Percentiles rank a stretch among this genome's conserved stretches.
phyloP scores from a whole-genome alignment of 2,113 vertebrate genomes.

The Harpagus bidentatus region DNA sequence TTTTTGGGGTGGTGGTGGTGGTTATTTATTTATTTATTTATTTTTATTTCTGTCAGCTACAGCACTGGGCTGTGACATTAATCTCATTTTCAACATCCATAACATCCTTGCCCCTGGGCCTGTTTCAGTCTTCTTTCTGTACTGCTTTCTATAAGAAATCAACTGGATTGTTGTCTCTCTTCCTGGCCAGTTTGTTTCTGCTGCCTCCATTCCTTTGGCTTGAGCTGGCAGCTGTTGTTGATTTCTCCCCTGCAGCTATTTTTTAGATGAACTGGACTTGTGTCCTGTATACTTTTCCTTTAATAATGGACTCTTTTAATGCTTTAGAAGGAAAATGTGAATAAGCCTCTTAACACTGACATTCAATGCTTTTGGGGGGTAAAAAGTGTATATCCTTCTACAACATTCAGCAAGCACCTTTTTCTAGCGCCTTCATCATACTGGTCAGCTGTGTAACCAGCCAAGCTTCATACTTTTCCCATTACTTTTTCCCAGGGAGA shows the following conservation, averaged over 20 bases:
- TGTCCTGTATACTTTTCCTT: not conserved
- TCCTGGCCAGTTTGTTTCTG: not conserved
- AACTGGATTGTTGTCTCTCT: not conserved
- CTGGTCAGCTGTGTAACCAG: not conserved
- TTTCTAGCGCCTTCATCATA: not conserved
- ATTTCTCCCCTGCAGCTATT: not conserved
- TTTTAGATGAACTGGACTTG: not conserved
- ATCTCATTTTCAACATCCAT: not conserved
- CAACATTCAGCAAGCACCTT: not conserved
- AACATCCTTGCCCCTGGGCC: not conserved
- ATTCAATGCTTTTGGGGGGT: not conserved
- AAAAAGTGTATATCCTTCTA: not conserved
- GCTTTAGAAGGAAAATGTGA: not conserved
- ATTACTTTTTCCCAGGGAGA: not conserved
- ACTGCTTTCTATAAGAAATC: not conserved
- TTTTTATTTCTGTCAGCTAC: not conserved
- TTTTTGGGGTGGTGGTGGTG: too few species aligned
- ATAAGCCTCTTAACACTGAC: not conserved
- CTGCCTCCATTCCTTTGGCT: not conserved
- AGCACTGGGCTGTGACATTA: not conserved
- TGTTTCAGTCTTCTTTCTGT: not conserved
- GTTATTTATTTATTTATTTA: not conserved
- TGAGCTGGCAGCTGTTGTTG: not conserved
- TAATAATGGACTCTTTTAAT: not conserved
- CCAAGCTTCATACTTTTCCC: not conserved